These are phyloP conservation scores for Heliconius aoede DNA, from an alignment of 2,888 invertebrate species.

Conservation along the genomic window DNA sequence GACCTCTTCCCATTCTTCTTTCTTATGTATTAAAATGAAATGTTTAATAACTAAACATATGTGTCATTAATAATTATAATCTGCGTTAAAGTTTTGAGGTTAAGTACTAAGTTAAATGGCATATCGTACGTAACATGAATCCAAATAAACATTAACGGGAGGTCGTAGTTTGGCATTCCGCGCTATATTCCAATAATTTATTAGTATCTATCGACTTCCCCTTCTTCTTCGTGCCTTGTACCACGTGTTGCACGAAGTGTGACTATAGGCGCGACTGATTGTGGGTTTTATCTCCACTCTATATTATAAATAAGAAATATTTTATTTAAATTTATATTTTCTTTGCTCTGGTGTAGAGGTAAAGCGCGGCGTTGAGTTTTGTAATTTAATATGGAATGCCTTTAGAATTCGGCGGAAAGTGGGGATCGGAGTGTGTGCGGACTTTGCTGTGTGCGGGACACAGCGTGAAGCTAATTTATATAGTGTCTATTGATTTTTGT, in stretches of 20 bases:
- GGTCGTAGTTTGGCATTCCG: slow-evolving; percentile 11
- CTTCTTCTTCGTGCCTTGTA: too few relatives aligned
- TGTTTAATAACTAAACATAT: background rate
- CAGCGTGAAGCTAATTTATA: background rate
- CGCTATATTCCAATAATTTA: background rate
- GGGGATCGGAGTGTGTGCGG: too few relatives aligned
- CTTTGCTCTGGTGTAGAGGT: too few relatives aligned
- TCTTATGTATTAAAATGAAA: background rate
- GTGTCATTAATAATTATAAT: slow-evolving; percentile 15
- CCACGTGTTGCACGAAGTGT: too few relatives aligned
- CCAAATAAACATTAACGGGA: slow-evolving; percentile 22
- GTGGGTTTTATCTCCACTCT: too few relatives aligned
- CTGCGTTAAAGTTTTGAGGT: slow-evolving; percentile 23
- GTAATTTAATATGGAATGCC: too few relatives aligned
- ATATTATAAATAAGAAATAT: too few relatives aligned
- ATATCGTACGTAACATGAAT: slow-evolving; percentile 18
- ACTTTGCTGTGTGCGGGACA: background rate
- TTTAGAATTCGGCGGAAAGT: too few relatives aligned
- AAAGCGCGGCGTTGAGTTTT: too few relatives aligned
- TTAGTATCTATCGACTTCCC: background rate
- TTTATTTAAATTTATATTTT: too few relatives aligned
- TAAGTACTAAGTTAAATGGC: slow-evolving; percentile 14
- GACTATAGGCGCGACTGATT: too few relatives aligned
- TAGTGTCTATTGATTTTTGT: too few relatives aligned
- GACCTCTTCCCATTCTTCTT: background rate